Evolutionary conservation across 2,888 invertebrate genomes (phyloP), one percentile per base, ranked within the genome.

Genomic region (Osmoderma eremita): DNA sequence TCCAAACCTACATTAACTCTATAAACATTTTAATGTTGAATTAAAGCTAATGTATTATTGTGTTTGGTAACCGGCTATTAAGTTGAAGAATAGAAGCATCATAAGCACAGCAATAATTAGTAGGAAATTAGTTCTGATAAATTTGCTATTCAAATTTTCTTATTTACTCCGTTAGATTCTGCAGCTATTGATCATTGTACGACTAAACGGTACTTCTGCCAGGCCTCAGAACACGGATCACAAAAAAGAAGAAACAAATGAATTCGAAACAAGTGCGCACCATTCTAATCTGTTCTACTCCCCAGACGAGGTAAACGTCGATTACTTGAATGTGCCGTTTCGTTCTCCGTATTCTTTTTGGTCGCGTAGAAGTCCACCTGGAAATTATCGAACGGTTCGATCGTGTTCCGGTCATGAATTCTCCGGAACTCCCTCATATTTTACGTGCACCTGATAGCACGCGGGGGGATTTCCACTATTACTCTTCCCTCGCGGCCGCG

Each of bases 371-470:
- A n/a, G n/a, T 63, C 51, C 51, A 63, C 63, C 51, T 63, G 50
- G 20, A 51, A 38, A 48, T 39, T 50, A 49, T 20, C 20, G 50
- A 36, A 38, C 63, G 36, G n/a, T 20, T 38, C 20, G 50, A 30
- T 38, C 62, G n/a, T 36, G 41, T 51, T 41, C 36, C 12, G 24
- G 39, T 63, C 63, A 51, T 63, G 41, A 63, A 63, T 63, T 63
- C 50, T 10, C 15, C n/a, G 24, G 13, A 50, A 38, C 39, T 24
- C 38, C 22, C 54, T 41, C 63, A 63, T 63, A 63, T 63, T 63
- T 63, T 50, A 51, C 63, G 18, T 51, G 51, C 15, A 50, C 38
- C 51, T 41, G 63, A 63, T 63, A 51, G 51, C 30, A 30, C 30
- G 6, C 36, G 22, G 15, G 5, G n/a, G 20, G 54, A 63, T 24